Evolutionary conservation across 2,113 vertebrate genomes (phyloP).

Genomic region (Anser brachyrhynchus): DNA sequence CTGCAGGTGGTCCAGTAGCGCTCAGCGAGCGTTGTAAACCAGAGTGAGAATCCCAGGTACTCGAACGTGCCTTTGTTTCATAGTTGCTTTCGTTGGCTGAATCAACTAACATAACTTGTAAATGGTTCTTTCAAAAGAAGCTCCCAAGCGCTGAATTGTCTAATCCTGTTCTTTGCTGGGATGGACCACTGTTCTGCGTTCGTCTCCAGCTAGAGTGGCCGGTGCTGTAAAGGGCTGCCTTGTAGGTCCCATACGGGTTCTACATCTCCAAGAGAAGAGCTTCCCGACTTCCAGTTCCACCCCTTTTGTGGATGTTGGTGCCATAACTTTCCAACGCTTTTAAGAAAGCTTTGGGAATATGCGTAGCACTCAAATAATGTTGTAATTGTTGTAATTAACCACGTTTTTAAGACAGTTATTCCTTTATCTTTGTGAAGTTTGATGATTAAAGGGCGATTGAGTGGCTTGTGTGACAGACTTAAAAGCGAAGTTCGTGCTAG

Average conservation of each 20-base stretch:
- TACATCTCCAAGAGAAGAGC: background rate
- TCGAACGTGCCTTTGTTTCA: background rate
- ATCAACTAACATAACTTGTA: background rate
- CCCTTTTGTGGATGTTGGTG: background rate
- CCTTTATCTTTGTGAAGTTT: background rate
- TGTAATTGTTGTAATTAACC: conserved; percentile 37
- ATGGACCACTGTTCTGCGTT: fast-evolving
- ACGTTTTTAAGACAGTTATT: background rate
- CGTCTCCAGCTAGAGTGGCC: background rate
- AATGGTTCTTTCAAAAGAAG: background rate
- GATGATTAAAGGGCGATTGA: background rate
- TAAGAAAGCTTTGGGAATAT: background rate
- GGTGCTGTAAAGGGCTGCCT: background rate
- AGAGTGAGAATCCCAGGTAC: background rate
- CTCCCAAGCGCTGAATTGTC: background rate
- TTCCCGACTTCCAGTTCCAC: background rate
- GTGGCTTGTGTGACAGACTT: background rate
- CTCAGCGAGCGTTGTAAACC: background rate
- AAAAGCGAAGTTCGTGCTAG: background rate
- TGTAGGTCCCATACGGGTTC: background rate
- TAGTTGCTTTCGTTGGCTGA: background rate
- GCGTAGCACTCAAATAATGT: background rate
- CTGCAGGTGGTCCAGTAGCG: background rate
- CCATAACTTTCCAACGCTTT: background rate
- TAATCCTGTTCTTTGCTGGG: background rate